Conservation (phyloP, 92 coral and sea anemone genomes). For the Epizoanthus scotinus region DNA sequence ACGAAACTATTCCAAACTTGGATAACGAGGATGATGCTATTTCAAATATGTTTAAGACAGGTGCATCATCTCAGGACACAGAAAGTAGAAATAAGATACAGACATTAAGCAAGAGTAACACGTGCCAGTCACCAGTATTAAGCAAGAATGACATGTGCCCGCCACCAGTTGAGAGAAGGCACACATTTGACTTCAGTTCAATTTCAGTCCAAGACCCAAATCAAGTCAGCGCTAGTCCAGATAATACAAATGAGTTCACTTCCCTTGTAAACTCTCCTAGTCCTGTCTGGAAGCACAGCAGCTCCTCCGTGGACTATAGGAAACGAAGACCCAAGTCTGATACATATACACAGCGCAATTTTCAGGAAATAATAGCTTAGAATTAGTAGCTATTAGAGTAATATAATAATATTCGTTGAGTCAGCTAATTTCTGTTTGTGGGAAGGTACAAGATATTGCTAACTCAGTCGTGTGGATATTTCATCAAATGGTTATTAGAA, state of each 20-base stretch:
- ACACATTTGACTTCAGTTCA: conserved; percentile 36
- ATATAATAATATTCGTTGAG: too few relatives aligned
- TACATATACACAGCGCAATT: conserved; percentile 2
- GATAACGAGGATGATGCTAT: conserved; percentile 49
- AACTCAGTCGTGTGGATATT: too few relatives aligned
- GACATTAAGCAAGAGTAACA: background rate
- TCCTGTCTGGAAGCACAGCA: conserved; percentile 21
- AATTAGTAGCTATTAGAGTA: too few relatives aligned
- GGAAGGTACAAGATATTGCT: too few relatives aligned
- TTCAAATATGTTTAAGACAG: conserved; percentile 9
- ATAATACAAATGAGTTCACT: background rate
- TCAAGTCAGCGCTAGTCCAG: background rate
- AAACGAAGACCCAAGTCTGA: conserved; percentile 10
- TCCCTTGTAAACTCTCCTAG: conserved; percentile 17
- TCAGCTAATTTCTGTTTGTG: too few relatives aligned
- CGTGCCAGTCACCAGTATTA: background rate
- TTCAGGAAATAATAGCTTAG: conserved; percentile 12
- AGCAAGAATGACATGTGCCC: background rate
- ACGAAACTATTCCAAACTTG: conserved; percentile 54
- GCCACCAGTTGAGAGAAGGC: conserved; percentile 16
- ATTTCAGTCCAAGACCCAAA: background rate
- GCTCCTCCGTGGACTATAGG: background rate
- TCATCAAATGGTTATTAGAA: too few relatives aligned
- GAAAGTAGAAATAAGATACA: background rate
- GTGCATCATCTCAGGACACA: background rate